Base-by-base conservation (phyloP, 2,797 vertebrate genomes). In the Gymnothorax javanicus region DNA sequence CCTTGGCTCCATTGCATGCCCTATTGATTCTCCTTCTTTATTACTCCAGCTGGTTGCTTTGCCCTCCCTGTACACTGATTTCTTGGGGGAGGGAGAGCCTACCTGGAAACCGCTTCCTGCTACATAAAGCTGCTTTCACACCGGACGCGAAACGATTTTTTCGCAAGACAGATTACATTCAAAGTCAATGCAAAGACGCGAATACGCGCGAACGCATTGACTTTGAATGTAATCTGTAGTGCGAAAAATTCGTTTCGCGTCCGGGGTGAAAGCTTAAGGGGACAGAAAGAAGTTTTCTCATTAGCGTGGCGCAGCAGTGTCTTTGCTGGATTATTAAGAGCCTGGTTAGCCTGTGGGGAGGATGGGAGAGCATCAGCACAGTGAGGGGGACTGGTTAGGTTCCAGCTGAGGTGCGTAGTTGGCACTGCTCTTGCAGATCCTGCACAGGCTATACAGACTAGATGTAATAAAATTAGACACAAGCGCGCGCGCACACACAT, bases 21-120 rank as follows among this genome's bases (percentile, higher is more conserved):
- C 98, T 99, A 99, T 99, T 99, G 98, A 99, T 99, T 99, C 98
- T 98, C 97, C 97, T 99, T 98, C 98, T 99, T 99, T 99, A 99
- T 99, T 99, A 99, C 98, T 97, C 97, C 98, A 99, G 98, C 98
- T 99, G 98, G 97, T 98, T 99, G 98, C 97, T 97, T 96, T 97
- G 96, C 97, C 97, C 97, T 97, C 96, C 96, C 96, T 95, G 94
- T 95, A 94, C 95, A 93, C 95, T 94, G 90, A 92, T 96, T 97
- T 97, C 94, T 95, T 95, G 94, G 95, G 94, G 95, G 94, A 94
- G 96, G 96, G 95, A 95, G 94, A 43, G 94, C 95, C 96, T 96
- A 96, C 96, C 95, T 96, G 94, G 95, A 96, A 96, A 95, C 94
- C 95, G 95, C 95, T 95, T 96, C 96, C 96, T 96, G 95, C 60